Base-by-base conservation (phyloP, 2,797 vertebrate species). In the Fistularia commersonii region DNA sequence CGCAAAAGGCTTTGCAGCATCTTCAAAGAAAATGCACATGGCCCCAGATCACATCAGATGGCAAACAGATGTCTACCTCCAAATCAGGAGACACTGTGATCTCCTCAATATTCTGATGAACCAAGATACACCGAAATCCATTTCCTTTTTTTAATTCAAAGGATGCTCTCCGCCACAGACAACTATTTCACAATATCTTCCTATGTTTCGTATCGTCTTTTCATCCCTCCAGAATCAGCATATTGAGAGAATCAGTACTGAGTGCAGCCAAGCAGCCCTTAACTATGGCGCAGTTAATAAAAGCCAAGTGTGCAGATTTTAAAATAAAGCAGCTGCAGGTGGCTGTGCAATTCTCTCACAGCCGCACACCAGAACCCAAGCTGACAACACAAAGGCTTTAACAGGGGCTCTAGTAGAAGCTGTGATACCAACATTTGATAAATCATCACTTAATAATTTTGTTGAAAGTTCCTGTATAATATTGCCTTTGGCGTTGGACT, bases 261-360 rank as follows among this genome's bases (percentile, higher is more conserved):
- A 23, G 23, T 23, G 23, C 23, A 23, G 23, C 23, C 23, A 23
- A 23, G 23, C 23, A 23, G 23, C 23, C 23, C 4, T 2, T 23
- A 23, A 4, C 23, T 23, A 23, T 4, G 23, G 23, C 23, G 23
- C 23, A 4, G 23, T 23, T 23, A 74, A 63, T 51, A 49, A 55
- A 13, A 59, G 33, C 44, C 15, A 43, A 64, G 52, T 8, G 0
- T 42, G 33, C 45, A 41, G 55, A 54, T 55, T 53, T 59, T 41
- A 36, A 69, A 73, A 74, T 49, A 54, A 63, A 69, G 57, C 48
- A 15, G 53, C 13, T 6, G 51, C 58, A 58, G 54, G 50, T 54
- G 54, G 46, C 37, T 14, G 50, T 0, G 44, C 23, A 8, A 45
- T 52, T 23, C 23, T 4, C 23, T 23, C 23, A 23, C 23, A 23